phyloP scores from a whole-genome alignment of 2,113 vertebrate species.

The Oncorhynchus gorbuscha region DNA sequence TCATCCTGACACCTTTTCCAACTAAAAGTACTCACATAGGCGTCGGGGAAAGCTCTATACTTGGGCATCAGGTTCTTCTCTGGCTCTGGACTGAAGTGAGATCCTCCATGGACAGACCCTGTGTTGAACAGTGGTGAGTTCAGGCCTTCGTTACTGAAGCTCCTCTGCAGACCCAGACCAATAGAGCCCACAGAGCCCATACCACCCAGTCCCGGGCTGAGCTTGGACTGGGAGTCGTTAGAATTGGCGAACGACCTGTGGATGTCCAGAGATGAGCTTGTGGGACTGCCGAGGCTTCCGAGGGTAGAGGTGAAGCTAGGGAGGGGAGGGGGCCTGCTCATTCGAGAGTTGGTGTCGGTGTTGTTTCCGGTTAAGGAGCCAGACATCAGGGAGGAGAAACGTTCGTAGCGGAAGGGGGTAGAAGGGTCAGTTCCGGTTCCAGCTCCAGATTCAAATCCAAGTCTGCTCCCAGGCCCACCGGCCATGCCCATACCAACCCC shows the following conservation, averaged over 20 bases:
- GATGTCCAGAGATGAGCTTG: constrained; percentile 38
- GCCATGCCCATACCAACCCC: not conserved
- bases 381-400: constrained; percentile 57
- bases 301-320: constrained; percentile 18
- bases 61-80: constrained; percentile 39
- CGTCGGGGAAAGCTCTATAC: constrained; percentile 67
- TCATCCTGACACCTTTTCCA: too few relatives aligned
- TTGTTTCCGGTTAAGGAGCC: constrained; percentile 41
- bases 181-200: not conserved
- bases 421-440: not conserved
- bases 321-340: constrained; percentile 37
- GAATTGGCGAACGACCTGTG: constrained; percentile 20
- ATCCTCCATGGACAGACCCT: not conserved
- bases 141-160: constrained; percentile 45
- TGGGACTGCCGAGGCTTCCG: constrained; percentile 39
- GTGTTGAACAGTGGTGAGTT: not conserved
- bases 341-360: constrained; percentile 21
- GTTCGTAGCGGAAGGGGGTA: constrained; percentile 44
- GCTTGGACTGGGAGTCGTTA: constrained; percentile 39
- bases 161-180: constrained; percentile 56
- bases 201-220: constrained; percentile 27
- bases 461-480: not conserved
- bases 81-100: constrained; percentile 37
- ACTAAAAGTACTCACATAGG: constrained; percentile 76
- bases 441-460: accelerated